A percentile compares a stretch with the other conserved stretches of the same genome.
phyloP scores from a whole-genome alignment of 2,113 vertebrate species.

The Sylvia atricapilla region DNA sequence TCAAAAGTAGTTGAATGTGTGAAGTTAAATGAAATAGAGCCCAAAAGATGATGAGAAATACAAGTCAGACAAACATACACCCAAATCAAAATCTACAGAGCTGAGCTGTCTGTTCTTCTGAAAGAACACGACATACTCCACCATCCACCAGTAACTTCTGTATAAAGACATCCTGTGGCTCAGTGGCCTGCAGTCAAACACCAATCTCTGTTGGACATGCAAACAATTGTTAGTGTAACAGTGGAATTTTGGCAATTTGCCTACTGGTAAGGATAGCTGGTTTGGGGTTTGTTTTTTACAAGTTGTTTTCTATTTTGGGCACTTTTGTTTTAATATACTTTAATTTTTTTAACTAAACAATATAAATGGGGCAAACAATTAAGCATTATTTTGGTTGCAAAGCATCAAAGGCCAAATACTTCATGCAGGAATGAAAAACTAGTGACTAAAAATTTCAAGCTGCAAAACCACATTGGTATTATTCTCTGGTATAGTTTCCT shows the following conservation, averaged over 20 bases:
- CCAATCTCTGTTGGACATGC: not conserved
- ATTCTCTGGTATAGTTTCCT: not conserved
- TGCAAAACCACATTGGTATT: not conserved
- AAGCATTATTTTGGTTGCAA: not conserved
- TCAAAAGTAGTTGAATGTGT: not conserved
- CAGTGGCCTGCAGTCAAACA: not conserved
- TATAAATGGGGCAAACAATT: not conserved
- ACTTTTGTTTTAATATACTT: not conserved
- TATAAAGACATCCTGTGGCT: not conserved
- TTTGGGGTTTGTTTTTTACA: not conserved
- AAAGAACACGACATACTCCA: not conserved
- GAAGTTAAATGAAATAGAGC: not conserved
- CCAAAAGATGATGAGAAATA: not conserved
- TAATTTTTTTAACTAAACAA: not conserved
- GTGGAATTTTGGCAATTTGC: not conserved
- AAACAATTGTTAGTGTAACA: not conserved
- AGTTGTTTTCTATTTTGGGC: not conserved
- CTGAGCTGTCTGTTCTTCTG: not conserved
- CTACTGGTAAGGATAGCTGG: not conserved
- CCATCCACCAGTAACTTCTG: not conserved
- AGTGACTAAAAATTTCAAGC: not conserved
- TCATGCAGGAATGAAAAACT: not conserved
- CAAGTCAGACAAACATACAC: not conserved
- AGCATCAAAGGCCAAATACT: not conserved
- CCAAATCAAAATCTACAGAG: not conserved